These are phyloP conservation scores for Neodiprion fabricii DNA, from an alignment of 1,140 invertebrate genomes.

Conservation along the genomic window DNA sequence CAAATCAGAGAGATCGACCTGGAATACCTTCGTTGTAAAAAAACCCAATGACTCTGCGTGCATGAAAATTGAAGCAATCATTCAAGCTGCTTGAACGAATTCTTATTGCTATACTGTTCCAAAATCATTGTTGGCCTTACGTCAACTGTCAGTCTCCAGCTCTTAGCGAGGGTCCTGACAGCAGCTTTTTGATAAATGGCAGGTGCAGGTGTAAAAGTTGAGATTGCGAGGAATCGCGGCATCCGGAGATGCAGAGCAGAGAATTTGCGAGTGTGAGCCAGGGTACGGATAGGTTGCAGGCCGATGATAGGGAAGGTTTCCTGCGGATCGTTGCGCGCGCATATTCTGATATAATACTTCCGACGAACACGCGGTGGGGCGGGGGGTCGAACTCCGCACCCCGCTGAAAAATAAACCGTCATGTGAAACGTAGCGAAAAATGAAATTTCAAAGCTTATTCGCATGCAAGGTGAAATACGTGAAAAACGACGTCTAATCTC, in stretches of 20 bases:
- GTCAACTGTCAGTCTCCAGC: no score
- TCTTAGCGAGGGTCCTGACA: neutral
- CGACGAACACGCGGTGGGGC: neutral
- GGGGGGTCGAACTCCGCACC: neutral
- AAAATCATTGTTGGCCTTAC: no score
- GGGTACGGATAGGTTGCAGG: neutral
- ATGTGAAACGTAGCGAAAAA: slow-evolving; percentile 25
- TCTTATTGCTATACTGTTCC: no score
- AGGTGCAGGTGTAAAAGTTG: neutral
- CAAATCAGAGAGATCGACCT: no score
- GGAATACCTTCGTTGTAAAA: no score
- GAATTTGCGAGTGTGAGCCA: neutral
- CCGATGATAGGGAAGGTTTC: neutral
- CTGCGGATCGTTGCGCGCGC: neutral
- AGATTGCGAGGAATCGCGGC: neutral
- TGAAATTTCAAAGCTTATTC: slow-evolving; percentile 40
- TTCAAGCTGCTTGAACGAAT: no score
- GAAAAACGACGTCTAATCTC: neutral
- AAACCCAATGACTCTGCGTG: no score
- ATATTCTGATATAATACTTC: neutral
- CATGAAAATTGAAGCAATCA: no score
- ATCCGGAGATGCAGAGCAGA: neutral
- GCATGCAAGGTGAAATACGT: slow-evolving; percentile 24
- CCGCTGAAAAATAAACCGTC: slow-evolving; percentile 1
- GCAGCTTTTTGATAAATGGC: neutral